Conservation (phyloP, 53 echinoderm and acorn worm genomes). For the Actinopyga echinites region DNA sequence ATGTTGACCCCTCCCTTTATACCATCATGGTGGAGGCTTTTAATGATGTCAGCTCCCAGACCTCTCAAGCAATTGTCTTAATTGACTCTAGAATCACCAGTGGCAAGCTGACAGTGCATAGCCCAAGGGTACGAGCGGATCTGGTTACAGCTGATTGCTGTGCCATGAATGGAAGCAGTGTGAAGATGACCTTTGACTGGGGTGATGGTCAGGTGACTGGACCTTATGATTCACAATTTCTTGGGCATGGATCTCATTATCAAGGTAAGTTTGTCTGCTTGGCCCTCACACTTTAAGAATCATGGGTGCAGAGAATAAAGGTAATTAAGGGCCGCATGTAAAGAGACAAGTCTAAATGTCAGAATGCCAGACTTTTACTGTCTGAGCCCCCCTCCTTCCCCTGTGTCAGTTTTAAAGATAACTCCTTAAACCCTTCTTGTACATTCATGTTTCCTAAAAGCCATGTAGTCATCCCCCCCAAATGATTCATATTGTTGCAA, state of each 20-base stretch:
- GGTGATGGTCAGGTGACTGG: constrained; percentile 68
- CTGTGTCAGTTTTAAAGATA: too few species aligned
- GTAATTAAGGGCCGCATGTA: too few species aligned
- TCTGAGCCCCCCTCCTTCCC: too few species aligned
- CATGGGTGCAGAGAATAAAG: too few species aligned
- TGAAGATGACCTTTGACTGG: constrained; percentile 75
- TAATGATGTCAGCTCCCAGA: constrained; percentile 62
- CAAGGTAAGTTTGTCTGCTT: constrained; percentile 42
- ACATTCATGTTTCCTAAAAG: too few species aligned
- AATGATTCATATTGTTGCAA: too few species aligned
- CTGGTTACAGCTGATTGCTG: constrained; percentile 54
- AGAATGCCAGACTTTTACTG: too few species aligned
- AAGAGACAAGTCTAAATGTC: too few species aligned
- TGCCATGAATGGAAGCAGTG: constrained; percentile 76
- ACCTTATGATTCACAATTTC: constrained; percentile 51
- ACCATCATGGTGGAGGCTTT: constrained; percentile 55
- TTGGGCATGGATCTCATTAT: constrained; percentile 45
- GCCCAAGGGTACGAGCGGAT: constrained; percentile 61
- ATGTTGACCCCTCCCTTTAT: constrained; percentile 49
- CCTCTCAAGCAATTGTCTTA: constrained; percentile 44
- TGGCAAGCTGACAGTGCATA: constrained; percentile 38
- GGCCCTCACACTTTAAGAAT: too few species aligned
- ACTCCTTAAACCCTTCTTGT: too few species aligned
- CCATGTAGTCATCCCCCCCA: too few species aligned
- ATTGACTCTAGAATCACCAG: constrained; percentile 70